Base-by-base conservation (phyloP, 2,888 invertebrate species). In the Agriopis leucophaearia region DNA sequence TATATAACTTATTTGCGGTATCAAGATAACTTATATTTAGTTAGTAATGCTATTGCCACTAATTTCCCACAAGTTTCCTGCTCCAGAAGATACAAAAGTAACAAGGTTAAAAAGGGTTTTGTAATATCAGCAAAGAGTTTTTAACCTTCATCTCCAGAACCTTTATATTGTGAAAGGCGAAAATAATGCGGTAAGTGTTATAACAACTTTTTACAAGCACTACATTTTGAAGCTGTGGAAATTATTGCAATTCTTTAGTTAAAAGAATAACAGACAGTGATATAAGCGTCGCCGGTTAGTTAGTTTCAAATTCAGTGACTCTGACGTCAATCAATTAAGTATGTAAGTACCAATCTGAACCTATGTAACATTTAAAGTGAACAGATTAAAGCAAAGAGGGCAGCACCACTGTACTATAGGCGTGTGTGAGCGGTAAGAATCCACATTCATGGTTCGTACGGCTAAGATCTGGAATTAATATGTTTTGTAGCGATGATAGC, bases 131-230 rank as follows among this genome's bases (percentile, higher is more conserved):
- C 3, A 38, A 38, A 4, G 12, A 1, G 16, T n/a, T 51, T 36
- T 6, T 55, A 8, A 27, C 55, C 42, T 56, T 27, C 42, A 18
- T 16, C 1, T 36, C 36, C 27, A n/a, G 4, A 16, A 16, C 15
- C 51, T 54, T 54, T 1, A 38, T 56, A 1, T 16, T 56, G 42
- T 56, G 55, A 56, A 44, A 56, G 55, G 55, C 42, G 40, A 54
- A 54, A 42, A 42, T 42, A 56, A 12, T 44, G 42, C 7, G 9
- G 18, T 27, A 56, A 8, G 55, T 27, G 27, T 27, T 27, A 27
- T 27, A n/a, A 56, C 18, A 55, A 40, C 16, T 40, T 40, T 55
- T 40, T 12, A 18, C 5, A 42, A 40, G 18, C 18, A 27, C 42
- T 18, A 8, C 13, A 16, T 42, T 0, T 13, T 55, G 55, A 2